phyloP scores from a whole-genome alignment of 1,140 invertebrate genomes.

The Dendroctonus valens region DNA sequence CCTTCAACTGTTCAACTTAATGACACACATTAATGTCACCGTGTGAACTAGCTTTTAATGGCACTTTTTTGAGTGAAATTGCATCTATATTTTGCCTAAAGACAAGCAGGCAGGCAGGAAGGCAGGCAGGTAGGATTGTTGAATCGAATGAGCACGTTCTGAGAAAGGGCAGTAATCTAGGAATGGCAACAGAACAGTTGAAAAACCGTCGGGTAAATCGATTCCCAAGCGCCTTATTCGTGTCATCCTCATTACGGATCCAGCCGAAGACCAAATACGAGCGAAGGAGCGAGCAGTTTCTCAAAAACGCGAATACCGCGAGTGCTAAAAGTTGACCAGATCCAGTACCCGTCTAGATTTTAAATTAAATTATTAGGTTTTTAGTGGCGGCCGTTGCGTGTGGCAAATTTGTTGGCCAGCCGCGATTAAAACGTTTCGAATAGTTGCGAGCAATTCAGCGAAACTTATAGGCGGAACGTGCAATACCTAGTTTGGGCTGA shows the following conservation, averaged over 20 bases:
- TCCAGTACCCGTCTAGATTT: constrained; percentile 32
- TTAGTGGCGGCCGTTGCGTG: constrained; percentile 26
- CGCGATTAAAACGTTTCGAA: constrained; percentile 39
- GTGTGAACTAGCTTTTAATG: no score
- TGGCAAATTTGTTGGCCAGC: constrained; percentile 34
- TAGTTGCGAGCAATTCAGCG: constrained; percentile 30
- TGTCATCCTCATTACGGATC: not conserved
- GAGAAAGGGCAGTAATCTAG: not conserved
- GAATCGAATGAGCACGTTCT: not conserved
- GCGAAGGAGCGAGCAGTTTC: not conserved
- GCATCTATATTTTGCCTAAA: not conserved
- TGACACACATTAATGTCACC: no score
- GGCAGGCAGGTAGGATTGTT: not conserved
- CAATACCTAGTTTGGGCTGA: constrained; percentile 34
- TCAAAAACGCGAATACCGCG: constrained; percentile 23
- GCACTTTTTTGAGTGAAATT: not conserved
- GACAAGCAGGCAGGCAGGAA: not conserved
- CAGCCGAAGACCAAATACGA: not conserved
- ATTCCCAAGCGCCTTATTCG: constrained; percentile 1
- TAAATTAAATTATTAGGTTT: constrained; percentile 40
- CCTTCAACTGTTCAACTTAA: no score
- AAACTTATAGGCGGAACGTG: constrained; percentile 37
- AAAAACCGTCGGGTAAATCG: not conserved
- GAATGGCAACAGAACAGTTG: not conserved
- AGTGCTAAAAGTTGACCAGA: constrained; percentile 28